Percentiles rank a stretch among this genome's conserved stretches.
phyloP scores from a whole-genome alignment of 2,888 invertebrate genomes.

The Melanostoma scalare region DNA sequence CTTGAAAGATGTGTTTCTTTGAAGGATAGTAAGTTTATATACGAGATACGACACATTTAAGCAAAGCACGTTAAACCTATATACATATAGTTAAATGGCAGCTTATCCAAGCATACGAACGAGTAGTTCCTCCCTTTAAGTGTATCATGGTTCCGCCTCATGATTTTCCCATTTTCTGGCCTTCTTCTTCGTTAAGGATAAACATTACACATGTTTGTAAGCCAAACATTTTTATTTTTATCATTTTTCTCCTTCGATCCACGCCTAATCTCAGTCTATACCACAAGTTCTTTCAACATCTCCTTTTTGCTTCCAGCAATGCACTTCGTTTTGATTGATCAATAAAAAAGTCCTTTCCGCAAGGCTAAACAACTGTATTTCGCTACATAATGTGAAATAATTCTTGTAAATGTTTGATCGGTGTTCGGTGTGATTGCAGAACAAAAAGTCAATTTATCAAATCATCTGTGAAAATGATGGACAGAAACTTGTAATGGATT shows the following conservation, averaged over 20 bases:
- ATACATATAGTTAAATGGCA: slow-evolving; percentile 40
- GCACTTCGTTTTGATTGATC: slow-evolving; percentile 48
- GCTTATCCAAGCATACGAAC: slow-evolving; percentile 17
- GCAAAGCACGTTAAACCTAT: slow-evolving; percentile 42
- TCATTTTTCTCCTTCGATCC: slow-evolving; percentile 7
- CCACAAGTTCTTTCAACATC: slow-evolving; percentile 1
- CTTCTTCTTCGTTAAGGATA: slow-evolving; percentile 1
- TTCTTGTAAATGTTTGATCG: slow-evolving; percentile 18
- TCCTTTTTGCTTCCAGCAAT: slow-evolving; percentile 2
- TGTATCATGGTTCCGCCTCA: slow-evolving; percentile 16
- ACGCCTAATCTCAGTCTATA: not conserved
- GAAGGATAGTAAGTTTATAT: not conserved
- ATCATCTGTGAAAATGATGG: slow-evolving; percentile 5
- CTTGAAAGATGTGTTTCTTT: slow-evolving; percentile 2
- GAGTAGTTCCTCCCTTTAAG: slow-evolving; percentile 13
- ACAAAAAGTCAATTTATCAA: slow-evolving; percentile 30
- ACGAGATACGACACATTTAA: slow-evolving; percentile 26
- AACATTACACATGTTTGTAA: not conserved
- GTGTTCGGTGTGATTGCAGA: slow-evolving; percentile 20
- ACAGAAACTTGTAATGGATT: slow-evolving; percentile 17
- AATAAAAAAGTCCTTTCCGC: slow-evolving; percentile 37
- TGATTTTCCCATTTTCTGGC: slow-evolving; percentile 41
- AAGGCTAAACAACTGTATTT: not conserved
- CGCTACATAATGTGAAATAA: slow-evolving; percentile 22
- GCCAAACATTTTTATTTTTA: slow-evolving; percentile 1